Conservation (phyloP, 2,888 invertebrate species). For the Leistus spinibarbis region DNA sequence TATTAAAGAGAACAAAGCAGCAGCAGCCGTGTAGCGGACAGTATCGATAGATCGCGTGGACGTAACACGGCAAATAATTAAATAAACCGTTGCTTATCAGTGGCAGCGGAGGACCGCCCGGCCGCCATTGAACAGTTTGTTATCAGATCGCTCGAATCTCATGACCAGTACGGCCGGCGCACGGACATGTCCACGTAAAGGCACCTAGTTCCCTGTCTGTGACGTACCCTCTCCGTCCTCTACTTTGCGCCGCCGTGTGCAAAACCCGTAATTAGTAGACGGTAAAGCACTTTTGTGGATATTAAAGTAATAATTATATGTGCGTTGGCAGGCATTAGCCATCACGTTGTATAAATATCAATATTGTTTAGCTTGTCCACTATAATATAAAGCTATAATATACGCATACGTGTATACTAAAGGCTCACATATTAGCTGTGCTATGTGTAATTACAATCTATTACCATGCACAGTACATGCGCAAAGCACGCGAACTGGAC, state of each 20-base stretch:
- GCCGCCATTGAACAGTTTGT: not conserved
- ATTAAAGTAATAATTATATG: slow-evolving; percentile 32
- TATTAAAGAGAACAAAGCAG: not conserved
- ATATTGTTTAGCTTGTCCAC: slow-evolving; percentile 22
- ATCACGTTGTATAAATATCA: slow-evolving; percentile 33
- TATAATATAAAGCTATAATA: too few species aligned
- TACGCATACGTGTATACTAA: not conserved
- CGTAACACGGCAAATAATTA: slow-evolving; percentile 25
- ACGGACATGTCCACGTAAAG: not conserved
- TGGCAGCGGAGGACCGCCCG: not conserved
- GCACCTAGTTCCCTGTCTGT: not conserved
- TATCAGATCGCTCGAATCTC: not conserved
- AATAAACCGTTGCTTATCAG: slow-evolving; percentile 34
- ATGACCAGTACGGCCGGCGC: not conserved
- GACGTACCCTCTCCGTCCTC: not conserved
- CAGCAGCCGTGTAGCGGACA: not conserved
- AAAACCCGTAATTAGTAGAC: slow-evolving; percentile 26
- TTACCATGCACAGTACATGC: slow-evolving; percentile 3
- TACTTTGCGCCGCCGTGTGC: slow-evolving; percentile 2
- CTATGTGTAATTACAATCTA: slow-evolving; percentile 26
- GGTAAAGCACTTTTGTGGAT: slow-evolving; percentile 35
- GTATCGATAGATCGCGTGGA: slow-evolving; percentile 10
- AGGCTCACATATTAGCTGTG: not conserved
- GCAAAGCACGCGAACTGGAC: slow-evolving; percentile 6
- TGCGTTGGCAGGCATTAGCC: slow-evolving; percentile 30